These are phyloP conservation scores for Trachurus trachurus DNA, from an alignment of 2,797 vertebrate species.

Conservation along the genomic window DNA sequence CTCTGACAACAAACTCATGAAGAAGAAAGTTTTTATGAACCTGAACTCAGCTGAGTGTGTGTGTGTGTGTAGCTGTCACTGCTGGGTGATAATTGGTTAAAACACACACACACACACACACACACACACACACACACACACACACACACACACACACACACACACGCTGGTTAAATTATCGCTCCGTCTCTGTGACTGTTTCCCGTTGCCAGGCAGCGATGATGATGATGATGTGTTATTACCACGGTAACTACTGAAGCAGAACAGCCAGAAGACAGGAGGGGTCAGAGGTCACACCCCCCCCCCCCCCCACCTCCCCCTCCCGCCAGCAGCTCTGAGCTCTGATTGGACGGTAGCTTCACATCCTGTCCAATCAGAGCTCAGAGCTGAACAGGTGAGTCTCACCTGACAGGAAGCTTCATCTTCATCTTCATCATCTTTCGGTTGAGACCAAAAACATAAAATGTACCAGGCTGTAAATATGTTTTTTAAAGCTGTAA, in stretches of 20 bases:
- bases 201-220: slow-evolving; percentile 34
- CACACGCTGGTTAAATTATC: slow-evolving; percentile 42
- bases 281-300: slow-evolving; percentile 49
- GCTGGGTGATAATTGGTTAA: slow-evolving; percentile 46
- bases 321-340: neutral
- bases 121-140: no score
- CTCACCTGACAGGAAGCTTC: neutral
- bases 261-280: slow-evolving; percentile 54
- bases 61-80: slow-evolving; percentile 3
- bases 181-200: slow-evolving; percentile 38
- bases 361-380: neutral
- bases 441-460: no score
- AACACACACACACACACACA: slow-evolving; percentile 13
- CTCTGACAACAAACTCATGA: no score
- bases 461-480: no score
- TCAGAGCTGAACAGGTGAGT: neutral
- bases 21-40: no score
- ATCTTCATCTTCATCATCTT: no score
- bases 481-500: no score
- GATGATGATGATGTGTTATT: slow-evolving; percentile 59
- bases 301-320: neutral
- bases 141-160: no score
- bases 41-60: neutral
- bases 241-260: slow-evolving; percentile 63
- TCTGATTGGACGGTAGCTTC: neutral